Evolutionary conservation across 2,797 vertebrate genomes (phyloP).

Genomic region (Schizothorax lantsangensis): DNA sequence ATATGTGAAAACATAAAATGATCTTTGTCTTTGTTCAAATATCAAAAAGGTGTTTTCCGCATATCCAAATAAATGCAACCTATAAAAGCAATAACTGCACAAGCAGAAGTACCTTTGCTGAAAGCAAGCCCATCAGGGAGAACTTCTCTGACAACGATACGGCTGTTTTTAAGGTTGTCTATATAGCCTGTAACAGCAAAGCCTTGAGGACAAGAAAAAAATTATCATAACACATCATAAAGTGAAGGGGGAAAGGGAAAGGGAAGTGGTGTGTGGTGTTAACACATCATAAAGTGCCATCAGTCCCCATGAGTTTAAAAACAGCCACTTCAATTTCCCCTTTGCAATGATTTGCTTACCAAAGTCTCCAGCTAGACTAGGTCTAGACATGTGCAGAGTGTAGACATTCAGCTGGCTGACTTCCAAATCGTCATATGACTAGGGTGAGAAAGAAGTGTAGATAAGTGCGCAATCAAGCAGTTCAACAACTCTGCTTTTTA

Average conservation of each 20-base stretch:
- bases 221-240: neutral
- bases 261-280: too few relatives aligned
- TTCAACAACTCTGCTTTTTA: neutral
- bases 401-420: conserved; percentile 63
- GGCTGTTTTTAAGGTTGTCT: conserved; percentile 65
- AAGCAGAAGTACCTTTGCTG: conserved; percentile 78
- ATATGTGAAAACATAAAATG: neutral
- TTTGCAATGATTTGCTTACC: conserved; percentile 66
- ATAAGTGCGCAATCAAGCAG: neutral
- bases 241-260: too few relatives aligned
- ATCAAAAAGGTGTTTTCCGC: neutral
- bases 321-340: neutral
- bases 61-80: neutral
- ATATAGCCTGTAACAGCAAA: conserved; percentile 57
- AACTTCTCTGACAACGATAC: conserved; percentile 86
- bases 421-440: conserved; percentile 71
- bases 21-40: neutral
- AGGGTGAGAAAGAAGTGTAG: conserved; percentile 7
- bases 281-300: neutral
- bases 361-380: conserved; percentile 61
- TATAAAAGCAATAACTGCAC: conserved; percentile 11
- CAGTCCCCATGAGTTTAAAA: neutral
- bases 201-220: conserved; percentile 29
- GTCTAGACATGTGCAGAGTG: conserved; percentile 65
- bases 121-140: conserved; percentile 83